phyloP scores from a whole-genome alignment of 2,797 vertebrate species.

The Nyctalus aviator region DNA sequence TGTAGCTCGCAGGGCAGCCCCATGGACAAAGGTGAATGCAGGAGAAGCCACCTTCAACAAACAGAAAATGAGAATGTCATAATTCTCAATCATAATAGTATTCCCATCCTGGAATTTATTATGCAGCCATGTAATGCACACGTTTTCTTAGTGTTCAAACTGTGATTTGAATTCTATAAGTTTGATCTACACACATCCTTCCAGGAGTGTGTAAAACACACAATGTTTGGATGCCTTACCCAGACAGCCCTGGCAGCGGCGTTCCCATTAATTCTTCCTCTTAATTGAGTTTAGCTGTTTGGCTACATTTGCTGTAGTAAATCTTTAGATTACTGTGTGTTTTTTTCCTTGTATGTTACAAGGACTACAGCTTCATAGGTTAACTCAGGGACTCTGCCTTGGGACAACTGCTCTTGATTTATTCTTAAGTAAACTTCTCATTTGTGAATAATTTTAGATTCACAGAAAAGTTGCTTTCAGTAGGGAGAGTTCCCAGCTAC shows the following conservation, averaged over 20 bases:
- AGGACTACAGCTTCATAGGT: neutral
- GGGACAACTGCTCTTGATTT: neutral
- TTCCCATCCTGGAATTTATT: neutral
- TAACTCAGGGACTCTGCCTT: conserved; percentile 11
- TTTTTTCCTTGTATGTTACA: neutral
- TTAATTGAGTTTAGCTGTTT: conserved; percentile 42
- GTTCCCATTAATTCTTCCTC: conserved; percentile 60
- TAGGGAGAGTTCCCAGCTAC: neutral
- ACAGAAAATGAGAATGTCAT: neutral
- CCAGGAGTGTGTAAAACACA: conserved; percentile 49
- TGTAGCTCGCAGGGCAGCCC: neutral
- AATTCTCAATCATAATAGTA: neutral
- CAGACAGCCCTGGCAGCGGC: neutral
- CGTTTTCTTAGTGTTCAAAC: conserved; percentile 15
- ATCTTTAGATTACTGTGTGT: neutral
- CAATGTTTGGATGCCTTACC: neutral
- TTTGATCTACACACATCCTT: conserved; percentile 56
- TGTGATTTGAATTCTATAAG: conserved; percentile 29
- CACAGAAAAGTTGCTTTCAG: neutral
- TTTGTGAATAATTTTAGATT: conserved; percentile 57
- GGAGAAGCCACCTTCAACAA: neutral
- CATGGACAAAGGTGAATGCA: neutral
- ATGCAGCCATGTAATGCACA: neutral
- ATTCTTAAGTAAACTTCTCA: conserved; percentile 30
- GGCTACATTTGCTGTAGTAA: conserved; percentile 21